Evolutionary conservation across 2,113 vertebrate genomes (phyloP), one percentile per base, ranked within the genome.

Genomic region (Girardinichthys multiradiatus): DNA sequence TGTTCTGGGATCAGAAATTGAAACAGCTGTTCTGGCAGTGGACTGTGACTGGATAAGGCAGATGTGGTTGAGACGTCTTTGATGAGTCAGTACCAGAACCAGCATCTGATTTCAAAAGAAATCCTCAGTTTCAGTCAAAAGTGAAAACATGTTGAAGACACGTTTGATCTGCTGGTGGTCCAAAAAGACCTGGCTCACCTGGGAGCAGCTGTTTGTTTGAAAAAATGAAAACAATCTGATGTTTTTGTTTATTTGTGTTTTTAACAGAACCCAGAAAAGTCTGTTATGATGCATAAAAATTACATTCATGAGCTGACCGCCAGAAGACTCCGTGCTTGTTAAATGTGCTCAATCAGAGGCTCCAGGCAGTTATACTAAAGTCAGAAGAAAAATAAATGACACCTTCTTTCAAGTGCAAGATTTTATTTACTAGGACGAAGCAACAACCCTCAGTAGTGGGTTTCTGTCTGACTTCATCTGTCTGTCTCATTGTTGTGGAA

Each of bases 101-200:
- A 62, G 60, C 30, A 8, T 64, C 61, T 57, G 70, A 73, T 65
- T 65, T 57, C 33, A 64, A 64, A 58, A 37, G 19, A 39, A 67
- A 67, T 51, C 64, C 21, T 21, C 28, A 51, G 61, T 29, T 57
- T 64, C 15, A 60, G 39, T 14, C 37, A 9, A 63, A 61, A 64
- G 26, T 39, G 33, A 11, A 57, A 72, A 65, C 27, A 62, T 11
- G 26, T 27, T 65, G 63, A 6, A 48, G 37, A 3, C 19, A 27
- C 28, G 39, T 65, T 42, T 65, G 29, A 31, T 51, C 48, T 51
- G 17, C 48, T n/a, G 48, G 35, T 35, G 35, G 1, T 51, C 21
- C 21, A 24, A 24, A 51, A 19, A 51, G 21, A 51, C 24, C 48
- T 3, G 48, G 8, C 24, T 51, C 48, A 51, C 48, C 48, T 24